phyloP scores from a whole-genome alignment of 1,140 invertebrate genomes.

The Lethrus apterus region DNA sequence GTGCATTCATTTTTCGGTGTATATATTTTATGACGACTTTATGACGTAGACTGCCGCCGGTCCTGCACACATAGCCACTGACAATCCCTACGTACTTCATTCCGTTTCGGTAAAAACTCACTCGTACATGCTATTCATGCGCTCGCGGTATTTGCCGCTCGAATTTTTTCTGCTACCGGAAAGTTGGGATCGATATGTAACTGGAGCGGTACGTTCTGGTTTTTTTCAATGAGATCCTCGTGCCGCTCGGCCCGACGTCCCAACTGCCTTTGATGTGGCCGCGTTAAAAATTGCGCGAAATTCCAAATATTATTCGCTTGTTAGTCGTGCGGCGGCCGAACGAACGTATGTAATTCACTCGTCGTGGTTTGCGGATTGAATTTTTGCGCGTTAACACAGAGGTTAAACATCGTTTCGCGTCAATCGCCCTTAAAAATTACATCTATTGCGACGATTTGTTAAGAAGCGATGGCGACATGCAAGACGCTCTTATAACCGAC shows the following conservation, averaged over 20 bases:
- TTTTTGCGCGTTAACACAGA: too few relatives aligned
- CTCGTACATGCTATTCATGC: conserved; percentile 16
- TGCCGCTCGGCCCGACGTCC: conserved; percentile 13
- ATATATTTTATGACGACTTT: too few relatives aligned
- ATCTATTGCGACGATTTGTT: too few relatives aligned
- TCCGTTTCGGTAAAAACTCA: conserved; percentile 32
- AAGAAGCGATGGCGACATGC: too few relatives aligned
- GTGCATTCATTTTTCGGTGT: too few relatives aligned
- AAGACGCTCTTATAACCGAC: too few relatives aligned
- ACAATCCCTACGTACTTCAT: conserved; percentile 33
- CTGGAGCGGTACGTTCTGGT: conserved; percentile 34
- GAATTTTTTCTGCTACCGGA: conserved; percentile 27
- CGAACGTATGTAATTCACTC: neutral
- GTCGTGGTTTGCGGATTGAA: too few relatives aligned
- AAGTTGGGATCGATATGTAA: conserved; percentile 37
- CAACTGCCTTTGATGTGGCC: conserved; percentile 36
- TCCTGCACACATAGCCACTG: too few relatives aligned
- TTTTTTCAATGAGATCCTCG: conserved; percentile 8
- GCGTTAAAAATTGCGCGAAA: conserved; percentile 42
- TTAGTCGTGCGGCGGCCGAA: conserved; percentile 29
- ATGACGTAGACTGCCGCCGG: too few relatives aligned
- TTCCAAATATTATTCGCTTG: conserved; percentile 42
- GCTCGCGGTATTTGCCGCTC: conserved; percentile 14
- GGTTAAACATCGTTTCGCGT: too few relatives aligned
- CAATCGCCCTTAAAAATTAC: too few relatives aligned